Percentiles rank a stretch among this genome's conserved stretches.
Evolutionary conservation across 2,888 invertebrate species (phyloP).

Genomic region (Cataglyphis albicans): DNA sequence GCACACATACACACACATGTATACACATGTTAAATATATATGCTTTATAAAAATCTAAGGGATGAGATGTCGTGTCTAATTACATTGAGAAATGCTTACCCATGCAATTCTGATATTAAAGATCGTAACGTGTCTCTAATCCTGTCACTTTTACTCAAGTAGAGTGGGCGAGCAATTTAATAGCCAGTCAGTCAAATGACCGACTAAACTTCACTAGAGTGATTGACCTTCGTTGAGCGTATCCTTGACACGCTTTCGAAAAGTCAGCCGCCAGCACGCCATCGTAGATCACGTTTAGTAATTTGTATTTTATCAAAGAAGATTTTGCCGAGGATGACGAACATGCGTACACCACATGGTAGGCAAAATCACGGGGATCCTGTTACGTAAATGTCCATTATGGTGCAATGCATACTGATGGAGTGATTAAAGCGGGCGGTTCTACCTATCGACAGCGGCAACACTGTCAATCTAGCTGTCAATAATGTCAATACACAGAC

Average conservation of each 20-base stretch:
- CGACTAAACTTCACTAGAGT: conserved; percentile 50
- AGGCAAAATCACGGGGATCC: conserved; percentile 37
- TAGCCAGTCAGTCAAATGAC: conserved; percentile 22
- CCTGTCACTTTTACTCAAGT: conserved; percentile 25
- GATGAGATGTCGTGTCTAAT: background rate
- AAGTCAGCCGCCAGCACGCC: background rate
- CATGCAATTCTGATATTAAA: background rate
- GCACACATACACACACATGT: background rate
- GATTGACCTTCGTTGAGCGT: conserved; percentile 31
- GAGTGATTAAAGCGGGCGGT: conserved; percentile 49
- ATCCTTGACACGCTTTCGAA: conserved; percentile 53
- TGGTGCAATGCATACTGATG: conserved; percentile 50
- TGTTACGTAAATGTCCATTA: conserved; percentile 51
- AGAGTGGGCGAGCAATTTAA: background rate
- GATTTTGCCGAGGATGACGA: conserved; percentile 13
- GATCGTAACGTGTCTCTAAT: conserved; percentile 6
- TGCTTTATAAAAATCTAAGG: background rate
- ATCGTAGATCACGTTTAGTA: conserved; percentile 1
- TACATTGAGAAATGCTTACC: background rate
- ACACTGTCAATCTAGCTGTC: background rate
- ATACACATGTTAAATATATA: background rate
- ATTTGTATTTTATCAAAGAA: conserved; percentile 33
- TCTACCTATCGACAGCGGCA: background rate
- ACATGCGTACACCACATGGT: background rate
- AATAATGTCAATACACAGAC: conserved; percentile 16